These are phyloP conservation scores for Pantherophis vulpinus DNA, from an alignment of 2,797 vertebrate species.

Conservation along the genomic window DNA sequence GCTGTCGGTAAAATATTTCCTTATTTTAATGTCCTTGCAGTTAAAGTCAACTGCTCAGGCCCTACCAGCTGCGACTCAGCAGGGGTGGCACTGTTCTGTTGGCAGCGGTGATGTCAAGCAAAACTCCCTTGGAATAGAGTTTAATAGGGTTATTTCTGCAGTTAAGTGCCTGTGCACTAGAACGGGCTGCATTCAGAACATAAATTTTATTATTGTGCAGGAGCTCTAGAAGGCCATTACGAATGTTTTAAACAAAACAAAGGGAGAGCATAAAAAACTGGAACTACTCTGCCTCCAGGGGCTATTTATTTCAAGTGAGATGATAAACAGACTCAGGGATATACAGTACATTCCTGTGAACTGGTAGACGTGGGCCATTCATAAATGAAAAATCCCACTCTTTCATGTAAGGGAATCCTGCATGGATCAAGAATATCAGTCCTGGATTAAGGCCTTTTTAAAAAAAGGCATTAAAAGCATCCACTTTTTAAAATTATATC, in stretches of 20 bases:
- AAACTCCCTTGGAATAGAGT: not conserved
- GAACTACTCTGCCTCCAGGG: not conserved
- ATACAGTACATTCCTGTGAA: not conserved
- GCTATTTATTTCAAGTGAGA: not conserved
- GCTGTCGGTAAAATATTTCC: conserved; percentile 3
- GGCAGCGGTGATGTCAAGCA: conserved; percentile 4
- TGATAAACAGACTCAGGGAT: not conserved
- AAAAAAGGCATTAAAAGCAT: not conserved
- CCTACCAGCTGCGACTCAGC: not conserved
- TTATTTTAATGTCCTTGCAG: conserved; percentile 13
- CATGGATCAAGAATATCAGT: not conserved
- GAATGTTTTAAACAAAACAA: not conserved
- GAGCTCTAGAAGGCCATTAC: not conserved
- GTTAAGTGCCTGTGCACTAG: not conserved
- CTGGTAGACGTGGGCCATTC: not conserved
- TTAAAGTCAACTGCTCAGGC: not conserved
- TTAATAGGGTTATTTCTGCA: conserved; percentile 9
- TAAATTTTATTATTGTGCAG: not conserved
- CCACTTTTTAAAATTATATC: not conserved
- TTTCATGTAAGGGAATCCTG: not conserved
- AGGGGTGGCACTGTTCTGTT: not conserved
- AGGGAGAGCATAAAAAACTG: not conserved
- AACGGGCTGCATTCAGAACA: not conserved
- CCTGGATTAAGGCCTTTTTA: not conserved
- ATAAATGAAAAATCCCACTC: not conserved